A percentile compares a stretch with the other conserved stretches of the same genome.
Conservation (phyloP, 2,113 vertebrate species). For the Alligator sinensis region DNA sequence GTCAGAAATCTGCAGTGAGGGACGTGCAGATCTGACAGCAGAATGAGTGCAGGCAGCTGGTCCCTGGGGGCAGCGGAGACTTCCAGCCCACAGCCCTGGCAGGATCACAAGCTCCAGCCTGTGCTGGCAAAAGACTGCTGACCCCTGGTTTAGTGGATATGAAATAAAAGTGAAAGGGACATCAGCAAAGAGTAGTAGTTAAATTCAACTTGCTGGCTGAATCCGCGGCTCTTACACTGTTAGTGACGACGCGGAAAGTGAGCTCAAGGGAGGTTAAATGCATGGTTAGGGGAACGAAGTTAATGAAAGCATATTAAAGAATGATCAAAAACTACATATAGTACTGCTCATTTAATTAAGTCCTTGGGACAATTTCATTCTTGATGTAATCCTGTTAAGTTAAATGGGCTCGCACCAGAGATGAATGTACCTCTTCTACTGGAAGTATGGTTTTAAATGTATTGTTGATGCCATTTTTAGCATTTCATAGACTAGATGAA, state of each 20-base stretch:
- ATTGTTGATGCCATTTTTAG: conserved; percentile 15
- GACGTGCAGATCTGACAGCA: too few relatives aligned
- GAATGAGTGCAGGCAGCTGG: too few relatives aligned
- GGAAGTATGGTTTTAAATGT: conserved; percentile 45
- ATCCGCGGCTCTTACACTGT: conserved; percentile 44
- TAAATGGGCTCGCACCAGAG: conserved; percentile 59
- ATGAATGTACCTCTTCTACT: conserved; percentile 56
- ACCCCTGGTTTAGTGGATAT: conserved; percentile 39
- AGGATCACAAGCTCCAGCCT: too few relatives aligned
- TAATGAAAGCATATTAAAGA: conserved; percentile 63
- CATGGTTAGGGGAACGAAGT: conserved; percentile 63
- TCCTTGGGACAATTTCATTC: conserved; percentile 64
- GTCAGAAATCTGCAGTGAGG: too few relatives aligned
- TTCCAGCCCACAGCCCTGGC: too few relatives aligned
- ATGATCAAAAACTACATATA: conserved; percentile 56
- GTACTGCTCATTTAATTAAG: conserved; percentile 60
- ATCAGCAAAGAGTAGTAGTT: conserved; percentile 58
- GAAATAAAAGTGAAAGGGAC: conserved; percentile 46
- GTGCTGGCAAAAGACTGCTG: too few relatives aligned
- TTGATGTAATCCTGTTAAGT: conserved; percentile 63
- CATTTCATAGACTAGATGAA: conserved; percentile 18
- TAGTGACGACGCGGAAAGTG: conserved; percentile 14
- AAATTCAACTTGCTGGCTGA: conserved; percentile 49
- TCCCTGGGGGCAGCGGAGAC: too few relatives aligned
- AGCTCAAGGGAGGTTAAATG: conserved; percentile 65